Evolutionary conservation across 2,113 vertebrate genomes (phyloP).

Genomic region (Seriola aureovittata): DNA sequence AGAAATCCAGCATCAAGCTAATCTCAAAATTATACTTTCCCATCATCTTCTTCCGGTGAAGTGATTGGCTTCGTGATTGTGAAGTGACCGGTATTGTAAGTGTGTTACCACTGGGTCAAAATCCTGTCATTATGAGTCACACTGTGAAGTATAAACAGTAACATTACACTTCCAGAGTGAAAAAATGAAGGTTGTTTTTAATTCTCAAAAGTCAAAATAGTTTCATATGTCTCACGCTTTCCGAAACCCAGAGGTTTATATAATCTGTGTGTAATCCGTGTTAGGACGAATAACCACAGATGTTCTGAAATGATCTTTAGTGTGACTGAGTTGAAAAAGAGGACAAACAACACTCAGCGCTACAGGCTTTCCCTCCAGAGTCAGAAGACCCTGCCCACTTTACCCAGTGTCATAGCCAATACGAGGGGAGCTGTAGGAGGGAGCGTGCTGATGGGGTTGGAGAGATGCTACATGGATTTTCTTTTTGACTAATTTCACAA

Average conservation of each 20-base stretch:
- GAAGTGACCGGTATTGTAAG: conserved; percentile 15
- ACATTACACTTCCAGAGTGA: neutral
- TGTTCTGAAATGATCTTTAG: neutral
- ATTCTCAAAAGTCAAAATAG: neutral
- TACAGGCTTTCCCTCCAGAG: neutral
- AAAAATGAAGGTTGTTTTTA: neutral
- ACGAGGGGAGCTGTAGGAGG: neutral
- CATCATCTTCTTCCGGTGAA: conserved; percentile 2
- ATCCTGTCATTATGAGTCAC: conserved; percentile 6
- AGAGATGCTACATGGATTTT: neutral
- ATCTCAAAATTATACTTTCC: conserved; percentile 15
- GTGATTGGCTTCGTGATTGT: conserved; percentile 29
- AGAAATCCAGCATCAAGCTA: neutral
- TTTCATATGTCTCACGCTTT: neutral
- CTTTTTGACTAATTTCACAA: neutral
- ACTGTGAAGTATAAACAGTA: neutral
- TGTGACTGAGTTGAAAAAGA: neutral
- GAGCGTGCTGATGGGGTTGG: neutral
- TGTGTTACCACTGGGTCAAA: conserved; percentile 10
- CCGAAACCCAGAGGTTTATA: neutral
- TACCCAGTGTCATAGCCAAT: conserved; percentile 2
- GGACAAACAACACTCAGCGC: neutral
- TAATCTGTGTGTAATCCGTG: neutral
- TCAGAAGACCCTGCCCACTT: conserved; percentile 22
- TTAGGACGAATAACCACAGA: neutral